Conservation (phyloP, 2,113 vertebrate genomes). For the Silurus meridionalis region DNA sequence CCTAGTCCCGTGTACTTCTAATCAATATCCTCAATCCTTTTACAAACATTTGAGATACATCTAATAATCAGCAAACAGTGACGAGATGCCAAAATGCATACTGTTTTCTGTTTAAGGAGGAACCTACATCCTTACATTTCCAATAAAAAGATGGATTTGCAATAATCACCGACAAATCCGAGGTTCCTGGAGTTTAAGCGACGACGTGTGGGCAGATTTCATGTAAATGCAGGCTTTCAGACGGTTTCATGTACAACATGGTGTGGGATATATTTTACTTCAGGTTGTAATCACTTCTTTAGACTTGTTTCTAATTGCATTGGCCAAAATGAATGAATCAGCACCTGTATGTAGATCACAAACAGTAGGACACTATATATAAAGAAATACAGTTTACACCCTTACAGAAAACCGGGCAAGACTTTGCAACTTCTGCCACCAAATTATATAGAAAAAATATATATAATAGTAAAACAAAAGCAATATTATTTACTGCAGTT, state of each 20-base stretch:
- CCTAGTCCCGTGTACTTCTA: background rate
- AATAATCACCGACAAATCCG: background rate
- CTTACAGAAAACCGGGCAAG: background rate
- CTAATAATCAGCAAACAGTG: background rate
- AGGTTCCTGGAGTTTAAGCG: background rate
- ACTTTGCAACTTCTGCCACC: background rate
- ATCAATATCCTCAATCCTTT: no score
- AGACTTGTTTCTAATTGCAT: background rate
- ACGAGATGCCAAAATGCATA: background rate
- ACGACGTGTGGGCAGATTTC: background rate
- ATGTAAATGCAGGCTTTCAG: no score
- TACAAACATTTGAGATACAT: background rate
- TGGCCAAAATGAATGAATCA: background rate
- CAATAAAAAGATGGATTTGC: background rate
- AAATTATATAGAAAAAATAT: background rate
- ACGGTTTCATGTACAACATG: background rate
- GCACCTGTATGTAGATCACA: background rate
- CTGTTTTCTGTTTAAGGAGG: background rate
- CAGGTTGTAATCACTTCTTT: background rate
- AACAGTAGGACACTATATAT: no score
- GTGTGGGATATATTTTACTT: background rate
- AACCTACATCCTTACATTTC: background rate
- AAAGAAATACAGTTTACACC: background rate
- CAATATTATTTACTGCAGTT: background rate
- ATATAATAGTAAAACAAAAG: no score